Conservation (phyloP, 2,113 vertebrate genomes). For the Agapornis roseicollis region DNA sequence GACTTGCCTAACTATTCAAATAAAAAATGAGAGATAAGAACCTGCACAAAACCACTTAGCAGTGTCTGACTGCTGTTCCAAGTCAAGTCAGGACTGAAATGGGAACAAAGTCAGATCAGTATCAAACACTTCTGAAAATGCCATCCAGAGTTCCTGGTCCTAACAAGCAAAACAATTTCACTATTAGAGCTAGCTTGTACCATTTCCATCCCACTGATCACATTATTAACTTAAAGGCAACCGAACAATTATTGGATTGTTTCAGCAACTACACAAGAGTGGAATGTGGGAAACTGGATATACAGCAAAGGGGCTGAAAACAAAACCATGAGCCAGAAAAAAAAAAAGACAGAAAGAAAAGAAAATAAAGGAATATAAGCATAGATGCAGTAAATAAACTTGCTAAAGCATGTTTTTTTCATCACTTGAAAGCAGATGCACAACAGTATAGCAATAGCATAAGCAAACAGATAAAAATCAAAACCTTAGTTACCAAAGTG, state of each 20-base stretch:
- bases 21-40: neutral
- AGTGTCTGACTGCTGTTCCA: neutral
- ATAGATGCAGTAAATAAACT: neutral
- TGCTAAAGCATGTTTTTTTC: neutral
- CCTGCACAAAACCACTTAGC: neutral
- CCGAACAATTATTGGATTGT: neutral
- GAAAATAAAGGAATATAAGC: neutral
- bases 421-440: neutral
- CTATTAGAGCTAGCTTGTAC: neutral
- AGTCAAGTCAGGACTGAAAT: neutral
- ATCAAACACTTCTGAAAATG: slow-evolving; percentile 4
- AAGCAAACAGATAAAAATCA: neutral
- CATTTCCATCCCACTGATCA: neutral
- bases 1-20: neutral
- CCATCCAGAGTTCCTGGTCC: neutral
- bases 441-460: neutral
- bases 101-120: neutral
- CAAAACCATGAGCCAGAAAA: neutral
- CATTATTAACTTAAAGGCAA: neutral
- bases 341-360: neutral
- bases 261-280: neutral
- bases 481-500: neutral
- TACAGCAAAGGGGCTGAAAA: neutral
- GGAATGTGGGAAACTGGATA: neutral
- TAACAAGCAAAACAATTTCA: neutral